Evolutionary conservation across 92 coral and sea anemone genomes (phyloP).

Genomic region (Blastomussa wellsi): DNA sequence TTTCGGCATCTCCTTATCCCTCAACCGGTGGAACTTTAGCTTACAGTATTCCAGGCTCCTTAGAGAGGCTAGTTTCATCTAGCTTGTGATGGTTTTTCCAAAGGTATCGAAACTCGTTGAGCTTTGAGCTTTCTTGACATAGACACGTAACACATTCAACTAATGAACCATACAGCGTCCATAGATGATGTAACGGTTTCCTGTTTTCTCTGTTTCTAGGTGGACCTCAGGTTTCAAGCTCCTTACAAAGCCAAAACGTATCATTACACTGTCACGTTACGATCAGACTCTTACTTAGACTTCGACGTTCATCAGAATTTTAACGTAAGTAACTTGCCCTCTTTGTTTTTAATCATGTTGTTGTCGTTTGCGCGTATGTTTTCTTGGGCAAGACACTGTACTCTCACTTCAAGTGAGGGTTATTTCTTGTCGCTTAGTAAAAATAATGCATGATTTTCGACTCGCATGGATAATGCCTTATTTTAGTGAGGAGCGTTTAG

Average conservation of each 20-base stretch:
- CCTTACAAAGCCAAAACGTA: conserved; percentile 80
- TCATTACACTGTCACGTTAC: conserved; percentile 76
- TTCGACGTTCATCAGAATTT: conserved; percentile 82
- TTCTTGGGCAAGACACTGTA: neutral
- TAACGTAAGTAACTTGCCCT: conserved; percentile 57
- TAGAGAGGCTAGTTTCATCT: too few relatives aligned
- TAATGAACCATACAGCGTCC: neutral
- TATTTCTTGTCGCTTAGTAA: too few relatives aligned
- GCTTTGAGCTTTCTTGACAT: neutral
- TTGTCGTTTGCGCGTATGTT: neutral
- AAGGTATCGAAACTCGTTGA: neutral
- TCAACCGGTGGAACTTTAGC: too few relatives aligned
- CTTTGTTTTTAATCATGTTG: too few relatives aligned
- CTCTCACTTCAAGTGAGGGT: too few relatives aligned
- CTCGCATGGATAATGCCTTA: too few relatives aligned
- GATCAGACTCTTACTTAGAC: conserved; percentile 93
- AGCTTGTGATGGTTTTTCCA: too few relatives aligned
- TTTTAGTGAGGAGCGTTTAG: too few relatives aligned
- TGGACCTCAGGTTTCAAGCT: conserved; percentile 93
- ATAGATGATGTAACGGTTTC: neutral
- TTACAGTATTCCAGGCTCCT: neutral
- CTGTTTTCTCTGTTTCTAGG: conserved; percentile 45
- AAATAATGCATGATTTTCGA: too few relatives aligned
- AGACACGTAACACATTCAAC: neutral
- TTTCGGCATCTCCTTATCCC: too few relatives aligned